A percentile compares a stretch with the other conserved stretches of the same genome.
These are phyloP conservation scores for Sorex fumeus DNA, from an alignment of 2,113 vertebrate species.

Conservation along the genomic window DNA sequence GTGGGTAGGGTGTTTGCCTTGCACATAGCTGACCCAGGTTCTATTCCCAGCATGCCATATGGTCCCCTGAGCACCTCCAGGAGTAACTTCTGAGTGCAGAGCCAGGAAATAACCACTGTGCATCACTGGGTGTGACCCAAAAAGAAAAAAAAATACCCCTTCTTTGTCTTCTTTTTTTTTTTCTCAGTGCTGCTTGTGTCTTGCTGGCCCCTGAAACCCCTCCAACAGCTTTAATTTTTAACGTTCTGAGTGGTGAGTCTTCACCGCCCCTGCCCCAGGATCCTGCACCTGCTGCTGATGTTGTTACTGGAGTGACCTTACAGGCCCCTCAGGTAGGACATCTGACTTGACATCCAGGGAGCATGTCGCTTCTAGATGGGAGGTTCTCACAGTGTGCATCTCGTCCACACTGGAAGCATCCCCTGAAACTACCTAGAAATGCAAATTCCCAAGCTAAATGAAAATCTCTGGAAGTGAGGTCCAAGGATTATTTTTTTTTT, in stretches of 20 bases:
- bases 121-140: no score
- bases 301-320: slow-evolving; percentile 88
- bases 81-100: no score
- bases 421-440: background rate
- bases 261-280: slow-evolving; percentile 68
- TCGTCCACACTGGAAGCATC: background rate
- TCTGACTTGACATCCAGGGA: background rate
- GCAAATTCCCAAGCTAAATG: background rate
- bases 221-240: slow-evolving; percentile 88
- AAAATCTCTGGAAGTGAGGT: background rate
- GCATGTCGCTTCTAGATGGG: background rate
- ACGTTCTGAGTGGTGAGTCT: slow-evolving; percentile 84
- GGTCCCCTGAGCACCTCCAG: no score
- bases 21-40: no score
- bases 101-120: no score
- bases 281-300: slow-evolving; percentile 62
- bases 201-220: slow-evolving; percentile 89
- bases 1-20: no score
- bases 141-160: slow-evolving; percentile 30
- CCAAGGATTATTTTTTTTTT: background rate
- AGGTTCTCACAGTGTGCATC: background rate
- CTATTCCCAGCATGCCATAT: no score
- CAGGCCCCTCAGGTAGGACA: slow-evolving; percentile 91
- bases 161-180: background rate
- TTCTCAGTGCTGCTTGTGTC: slow-evolving; percentile 91